Conservation (phyloP, 2,797 vertebrate species). For the Ibycter americanus region DNA sequence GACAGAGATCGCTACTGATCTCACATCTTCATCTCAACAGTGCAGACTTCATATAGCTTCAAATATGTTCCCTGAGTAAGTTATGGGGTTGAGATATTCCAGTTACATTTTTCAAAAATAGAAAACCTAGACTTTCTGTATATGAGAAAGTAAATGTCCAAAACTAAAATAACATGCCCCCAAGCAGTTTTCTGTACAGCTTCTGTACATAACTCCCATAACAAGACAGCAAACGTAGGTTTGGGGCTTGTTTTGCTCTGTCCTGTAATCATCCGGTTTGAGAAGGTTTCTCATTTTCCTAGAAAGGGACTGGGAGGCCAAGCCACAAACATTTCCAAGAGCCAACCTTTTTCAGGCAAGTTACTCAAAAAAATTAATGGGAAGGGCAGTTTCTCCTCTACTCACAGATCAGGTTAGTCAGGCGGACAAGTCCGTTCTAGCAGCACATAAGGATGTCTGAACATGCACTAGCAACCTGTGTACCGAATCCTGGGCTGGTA, state of each 20-base stretch:
- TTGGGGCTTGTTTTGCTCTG: neutral
- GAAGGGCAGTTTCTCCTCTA: slow-evolving; percentile 3
- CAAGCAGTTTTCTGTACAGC: neutral
- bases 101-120: neutral
- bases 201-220: neutral
- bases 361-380: neutral
- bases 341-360: neutral
- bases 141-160: neutral
- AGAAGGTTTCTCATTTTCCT: slow-evolving; percentile 26
- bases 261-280: neutral
- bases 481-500: neutral
- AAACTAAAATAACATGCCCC: neutral
- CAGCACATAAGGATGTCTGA: neutral
- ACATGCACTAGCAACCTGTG: neutral
- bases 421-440: slow-evolving; percentile 55
- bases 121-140: neutral
- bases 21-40: neutral
- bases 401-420: slow-evolving; percentile 31
- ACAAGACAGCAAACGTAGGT: neutral
- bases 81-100: neutral
- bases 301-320: neutral
- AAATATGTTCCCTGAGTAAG: neutral
- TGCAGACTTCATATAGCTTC: neutral
- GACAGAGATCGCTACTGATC: neutral
- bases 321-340: neutral